Evolutionary conservation across 2,888 invertebrate species (phyloP), one percentile per base, ranked within the genome.

Genomic region (Cheilosia urbana): DNA sequence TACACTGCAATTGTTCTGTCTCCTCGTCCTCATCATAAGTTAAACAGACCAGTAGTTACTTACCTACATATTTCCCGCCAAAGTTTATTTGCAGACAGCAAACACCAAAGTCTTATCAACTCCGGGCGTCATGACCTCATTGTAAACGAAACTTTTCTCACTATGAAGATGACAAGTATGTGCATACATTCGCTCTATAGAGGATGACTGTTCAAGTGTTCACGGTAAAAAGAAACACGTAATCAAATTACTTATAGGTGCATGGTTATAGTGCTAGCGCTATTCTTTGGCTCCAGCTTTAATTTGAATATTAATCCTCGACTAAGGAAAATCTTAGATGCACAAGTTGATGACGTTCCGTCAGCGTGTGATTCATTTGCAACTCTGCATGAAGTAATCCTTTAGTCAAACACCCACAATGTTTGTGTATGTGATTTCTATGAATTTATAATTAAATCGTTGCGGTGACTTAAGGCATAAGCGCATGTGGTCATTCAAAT

Each of bases 321-420:
- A 17, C 17, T 9, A 11, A 9, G 47, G n/a, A n/a, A n/a, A n/a
- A 3, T 19, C 47, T 17, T 17, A 19, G 4, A 17, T 47, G 17
- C 17, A 19, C 2, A 2, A 17, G 9, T 9, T n/a, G n/a, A n/a
- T 47, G 17, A 9, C 9, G 9, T 17, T 47, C 17, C 19, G 3
- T 17, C 11, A 47, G 0, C 17, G 17, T 5, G 21, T 51, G 51
- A 51, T 51, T 51, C 51, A 51, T 24, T 15, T 15, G 9, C 24
- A 6, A 51, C 21, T 24, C 19, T 51, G 37, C 13, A 51, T 51
- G 24, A 51, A 51, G 51, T 51, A 51, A 49, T 51, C 51, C 51
- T 13, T 27, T 27, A 6, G 27, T 27, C 27, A 7, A 27, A 27
- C 27, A 27, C 27, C 27, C 27, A 27, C 27, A 27, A 27, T 27